Evolutionary conservation across 2,888 invertebrate species (phyloP).

Genomic region (Bembecia ichneumoniformis): DNA sequence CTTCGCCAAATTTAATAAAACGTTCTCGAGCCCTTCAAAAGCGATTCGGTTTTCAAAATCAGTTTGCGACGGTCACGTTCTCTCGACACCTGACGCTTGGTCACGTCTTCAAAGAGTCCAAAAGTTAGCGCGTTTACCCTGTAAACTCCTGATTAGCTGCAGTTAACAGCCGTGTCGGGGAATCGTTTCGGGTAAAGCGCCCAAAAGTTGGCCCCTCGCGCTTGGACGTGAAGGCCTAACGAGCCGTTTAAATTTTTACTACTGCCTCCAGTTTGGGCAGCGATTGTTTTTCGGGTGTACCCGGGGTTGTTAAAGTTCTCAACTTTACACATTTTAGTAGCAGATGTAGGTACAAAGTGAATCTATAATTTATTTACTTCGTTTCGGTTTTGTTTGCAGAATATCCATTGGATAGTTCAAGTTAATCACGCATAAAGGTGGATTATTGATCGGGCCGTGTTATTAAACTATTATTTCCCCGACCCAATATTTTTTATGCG

Average conservation of each 20-base stretch:
- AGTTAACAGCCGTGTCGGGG: constrained; percentile 14
- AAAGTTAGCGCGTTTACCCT: constrained; percentile 13
- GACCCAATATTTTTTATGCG: no score
- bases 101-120: constrained; percentile 28
- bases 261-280: background rate
- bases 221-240: constrained; percentile 19
- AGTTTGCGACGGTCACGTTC: constrained; percentile 24
- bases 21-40: background rate
- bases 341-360: background rate
- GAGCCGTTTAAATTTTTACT: constrained; percentile 30
- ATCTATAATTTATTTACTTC: no score
- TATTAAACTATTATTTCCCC: no score
- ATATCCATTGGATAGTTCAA: no score
- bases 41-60: constrained; percentile 8
- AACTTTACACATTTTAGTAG: background rate
- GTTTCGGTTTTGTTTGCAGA: no score
- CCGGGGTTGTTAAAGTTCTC: background rate
- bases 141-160: constrained; percentile 23
- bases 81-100: constrained; percentile 24
- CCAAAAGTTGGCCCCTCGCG: constrained; percentile 24
- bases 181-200: constrained; percentile 6
- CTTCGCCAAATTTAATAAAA: background rate
- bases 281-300: background rate
- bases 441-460: no score
- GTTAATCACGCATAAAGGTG: no score